Evolutionary conservation across 2,888 invertebrate genomes (phyloP).

Genomic region (Leistus spinibarbis): DNA sequence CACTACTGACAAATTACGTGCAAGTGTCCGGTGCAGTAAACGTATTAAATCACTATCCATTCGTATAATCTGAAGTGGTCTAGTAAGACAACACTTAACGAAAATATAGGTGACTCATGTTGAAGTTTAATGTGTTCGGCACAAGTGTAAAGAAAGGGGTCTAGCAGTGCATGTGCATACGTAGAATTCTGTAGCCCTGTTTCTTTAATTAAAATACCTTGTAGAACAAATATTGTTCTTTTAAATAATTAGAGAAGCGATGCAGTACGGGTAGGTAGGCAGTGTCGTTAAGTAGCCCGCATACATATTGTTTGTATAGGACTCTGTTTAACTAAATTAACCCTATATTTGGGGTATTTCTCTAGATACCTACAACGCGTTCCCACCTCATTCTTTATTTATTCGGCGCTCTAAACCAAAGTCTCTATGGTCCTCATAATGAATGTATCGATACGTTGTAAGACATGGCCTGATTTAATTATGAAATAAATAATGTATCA

Average conservation of each 20-base stretch:
- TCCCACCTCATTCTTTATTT: not conserved
- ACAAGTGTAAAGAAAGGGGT: not conserved
- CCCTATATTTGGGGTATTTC: not conserved
- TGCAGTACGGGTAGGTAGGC: not conserved
- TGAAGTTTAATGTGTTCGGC: not conserved
- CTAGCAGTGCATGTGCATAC: not conserved
- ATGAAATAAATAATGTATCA: not conserved
- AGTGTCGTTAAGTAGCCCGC: not conserved
- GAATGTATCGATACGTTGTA: not conserved
- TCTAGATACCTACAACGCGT: not conserved
- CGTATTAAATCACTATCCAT: slow-evolving; percentile 2
- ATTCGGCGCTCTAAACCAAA: not conserved
- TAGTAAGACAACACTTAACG: not conserved
- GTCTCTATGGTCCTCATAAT: not conserved
- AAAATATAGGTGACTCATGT: not conserved
- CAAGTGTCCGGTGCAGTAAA: not conserved
- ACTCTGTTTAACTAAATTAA: slow-evolving; percentile 2
- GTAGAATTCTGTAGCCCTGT: not conserved
- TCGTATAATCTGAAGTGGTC: not conserved
- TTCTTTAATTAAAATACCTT: slow-evolving; percentile 13
- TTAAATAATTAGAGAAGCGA: slow-evolving; percentile 7
- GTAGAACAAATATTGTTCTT: slow-evolving; percentile 11
- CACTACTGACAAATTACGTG: not conserved
- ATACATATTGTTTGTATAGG: not conserved
- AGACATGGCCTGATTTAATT: not conserved